These are phyloP conservation scores for Chitala chitala DNA, from an alignment of 2,113 vertebrate genomes.

Conservation along the genomic window DNA sequence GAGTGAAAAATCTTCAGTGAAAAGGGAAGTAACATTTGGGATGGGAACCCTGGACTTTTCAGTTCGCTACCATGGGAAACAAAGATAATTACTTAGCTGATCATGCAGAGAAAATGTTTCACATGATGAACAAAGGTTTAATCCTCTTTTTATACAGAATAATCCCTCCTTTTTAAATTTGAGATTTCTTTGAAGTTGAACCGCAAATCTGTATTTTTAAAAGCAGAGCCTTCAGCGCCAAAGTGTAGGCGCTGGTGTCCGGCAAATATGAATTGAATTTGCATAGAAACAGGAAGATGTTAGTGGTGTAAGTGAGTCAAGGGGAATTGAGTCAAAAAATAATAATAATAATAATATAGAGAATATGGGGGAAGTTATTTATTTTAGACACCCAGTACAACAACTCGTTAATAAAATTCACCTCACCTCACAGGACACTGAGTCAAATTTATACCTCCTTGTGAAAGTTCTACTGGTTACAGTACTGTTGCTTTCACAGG, in stretches of 20 bases:
- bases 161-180: slow-evolving; percentile 24
- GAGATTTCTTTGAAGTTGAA: slow-evolving; percentile 26
- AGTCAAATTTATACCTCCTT: not conserved
- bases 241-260: slow-evolving; percentile 18
- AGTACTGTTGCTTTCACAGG: slow-evolving; percentile 32
- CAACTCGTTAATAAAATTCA: not conserved
- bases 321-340: not conserved
- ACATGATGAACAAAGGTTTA: slow-evolving; percentile 21
- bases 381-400: too few species aligned
- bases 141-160: slow-evolving; percentile 21
- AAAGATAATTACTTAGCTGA: slow-evolving; percentile 8
- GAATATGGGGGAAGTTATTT: too few species aligned
- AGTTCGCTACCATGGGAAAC: not conserved
- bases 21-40: too few species aligned
- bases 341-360: not conserved
- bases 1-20: too few species aligned
- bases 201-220: slow-evolving; percentile 17
- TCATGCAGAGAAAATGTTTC: slow-evolving; percentile 5
- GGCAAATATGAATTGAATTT: slow-evolving; percentile 18
- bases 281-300: slow-evolving; percentile 19
- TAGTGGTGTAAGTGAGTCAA: not conserved
- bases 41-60: not conserved
- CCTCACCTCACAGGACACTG: not conserved
- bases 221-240: slow-evolving; percentile 18
- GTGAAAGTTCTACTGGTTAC: slow-evolving; percentile 27